Evolutionary conservation across 1,140 invertebrate species (phyloP).

Genomic region (Anagrus nilaparvatae): DNA sequence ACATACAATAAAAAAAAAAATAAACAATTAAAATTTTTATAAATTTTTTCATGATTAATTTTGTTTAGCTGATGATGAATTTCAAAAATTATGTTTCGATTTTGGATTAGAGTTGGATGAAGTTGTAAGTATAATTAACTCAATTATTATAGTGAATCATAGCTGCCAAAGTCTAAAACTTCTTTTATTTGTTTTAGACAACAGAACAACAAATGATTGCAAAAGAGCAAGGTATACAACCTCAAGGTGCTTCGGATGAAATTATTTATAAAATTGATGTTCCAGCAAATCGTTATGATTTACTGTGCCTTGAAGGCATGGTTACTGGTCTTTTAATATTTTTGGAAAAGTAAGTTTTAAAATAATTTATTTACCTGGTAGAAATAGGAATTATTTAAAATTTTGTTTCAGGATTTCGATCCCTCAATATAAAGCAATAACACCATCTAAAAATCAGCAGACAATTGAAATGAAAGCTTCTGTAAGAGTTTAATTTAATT

Average conservation of each 20-base stretch:
- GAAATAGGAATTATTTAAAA: too few species aligned
- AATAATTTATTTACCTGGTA: too few species aligned
- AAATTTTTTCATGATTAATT: slow-evolving; percentile 15
- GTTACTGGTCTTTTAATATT: slow-evolving; percentile 78
- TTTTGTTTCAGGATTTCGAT: slow-evolving; percentile 53
- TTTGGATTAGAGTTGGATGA: slow-evolving; percentile 97
- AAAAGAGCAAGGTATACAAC: slow-evolving; percentile 73
- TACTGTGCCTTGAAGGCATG: slow-evolving; percentile 92
- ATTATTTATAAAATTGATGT: slow-evolving; percentile 94
- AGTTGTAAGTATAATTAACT: slow-evolving; percentile 60
- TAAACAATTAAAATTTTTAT: too few species aligned
- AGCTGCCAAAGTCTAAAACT: too few species aligned
- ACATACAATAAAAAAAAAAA: too few species aligned
- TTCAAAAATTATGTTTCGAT: slow-evolving; percentile 90
- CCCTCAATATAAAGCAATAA: slow-evolving; percentile 51
- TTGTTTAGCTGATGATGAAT: slow-evolving; percentile 85
- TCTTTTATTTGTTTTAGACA: slow-evolving; percentile 54
- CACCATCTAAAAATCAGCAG: slow-evolving; percentile 48
- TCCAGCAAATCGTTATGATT: slow-evolving; percentile 96
- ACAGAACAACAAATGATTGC: slow-evolving; percentile 83
- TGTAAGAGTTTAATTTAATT: too few species aligned
- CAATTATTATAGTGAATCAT: too few species aligned
- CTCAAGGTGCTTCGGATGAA: slow-evolving; percentile 59
- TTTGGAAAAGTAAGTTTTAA: slow-evolving; percentile 65
- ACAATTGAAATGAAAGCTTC: slow-evolving; percentile 58